Percentiles rank a stretch among this genome's conserved stretches.
These are phyloP conservation scores for Drosophila robusta DNA, from an alignment of 2,888 invertebrate genomes.

Conservation along the genomic window DNA sequence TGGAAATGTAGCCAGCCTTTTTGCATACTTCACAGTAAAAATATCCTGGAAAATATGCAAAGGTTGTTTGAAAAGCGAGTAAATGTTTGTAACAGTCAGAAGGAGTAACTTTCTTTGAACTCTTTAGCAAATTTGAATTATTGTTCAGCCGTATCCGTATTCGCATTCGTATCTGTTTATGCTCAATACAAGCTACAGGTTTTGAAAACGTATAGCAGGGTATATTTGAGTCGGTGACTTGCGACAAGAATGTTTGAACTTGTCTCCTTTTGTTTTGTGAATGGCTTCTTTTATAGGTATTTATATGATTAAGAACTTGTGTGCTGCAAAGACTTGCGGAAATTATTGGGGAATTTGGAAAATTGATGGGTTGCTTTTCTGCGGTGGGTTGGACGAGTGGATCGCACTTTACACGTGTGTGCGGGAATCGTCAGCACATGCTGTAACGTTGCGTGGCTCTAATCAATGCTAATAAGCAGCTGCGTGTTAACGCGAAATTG, in stretches of 20 bases:
- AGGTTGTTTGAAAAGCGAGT: neutral
- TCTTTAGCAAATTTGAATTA: no score
- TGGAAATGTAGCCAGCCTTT: conserved; percentile 2
- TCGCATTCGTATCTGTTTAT: no score
- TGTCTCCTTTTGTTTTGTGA: conserved; percentile 18
- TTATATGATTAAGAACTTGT: conserved; percentile 64
- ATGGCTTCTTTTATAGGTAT: conserved; percentile 37
- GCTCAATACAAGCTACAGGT: no score
- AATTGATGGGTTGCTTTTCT: conserved; percentile 29
- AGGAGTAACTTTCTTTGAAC: no score
- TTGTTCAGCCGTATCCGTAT: neutral
- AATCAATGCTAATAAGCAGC: conserved; percentile 58
- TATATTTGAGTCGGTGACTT: neutral
- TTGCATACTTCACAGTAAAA: neutral
- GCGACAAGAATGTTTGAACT: neutral
- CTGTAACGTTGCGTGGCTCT: conserved; percentile 35
- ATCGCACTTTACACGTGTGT: conserved; percentile 30
- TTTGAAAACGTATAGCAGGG: neutral
- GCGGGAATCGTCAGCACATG: conserved; percentile 31
- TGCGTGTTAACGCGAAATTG: conserved; percentile 68
- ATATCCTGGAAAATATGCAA: neutral
- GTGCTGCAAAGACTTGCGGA: conserved; percentile 42
- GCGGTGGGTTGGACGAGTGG: neutral
- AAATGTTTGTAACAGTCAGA: neutral
- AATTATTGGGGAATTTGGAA: conserved; percentile 42